phyloP scores from a whole-genome alignment of 2,888 invertebrate species.

The Gymnocheta viridis region DNA sequence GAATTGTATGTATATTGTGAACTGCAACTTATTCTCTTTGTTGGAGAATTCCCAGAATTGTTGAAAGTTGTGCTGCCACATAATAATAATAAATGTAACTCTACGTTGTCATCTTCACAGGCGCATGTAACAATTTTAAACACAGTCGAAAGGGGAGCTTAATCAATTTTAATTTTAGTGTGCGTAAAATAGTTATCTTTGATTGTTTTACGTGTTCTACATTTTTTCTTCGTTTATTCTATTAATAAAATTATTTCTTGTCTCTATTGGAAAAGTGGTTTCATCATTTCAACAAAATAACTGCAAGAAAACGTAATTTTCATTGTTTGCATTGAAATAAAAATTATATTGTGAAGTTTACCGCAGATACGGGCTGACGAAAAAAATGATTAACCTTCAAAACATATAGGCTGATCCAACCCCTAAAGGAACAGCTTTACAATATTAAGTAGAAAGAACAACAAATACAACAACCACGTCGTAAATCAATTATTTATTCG shows the following conservation, averaged over 20 bases:
- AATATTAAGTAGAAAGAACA: neutral
- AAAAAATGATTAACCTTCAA: conserved; percentile 58
- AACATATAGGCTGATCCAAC: neutral
- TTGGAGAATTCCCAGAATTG: too few species aligned
- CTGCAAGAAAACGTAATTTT: conserved; percentile 13
- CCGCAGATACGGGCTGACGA: neutral
- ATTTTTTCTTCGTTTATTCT: neutral
- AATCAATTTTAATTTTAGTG: neutral
- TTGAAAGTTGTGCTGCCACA: neutral
- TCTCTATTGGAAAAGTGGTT: neutral
- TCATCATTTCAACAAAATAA: neutral
- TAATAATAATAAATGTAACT: neutral
- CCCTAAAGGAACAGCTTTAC: neutral
- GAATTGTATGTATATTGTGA: too few species aligned
- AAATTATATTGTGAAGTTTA: conserved; percentile 6
- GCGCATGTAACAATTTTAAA: neutral
- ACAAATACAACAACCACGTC: neutral
- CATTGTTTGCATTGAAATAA: neutral
- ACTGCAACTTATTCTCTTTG: too few species aligned
- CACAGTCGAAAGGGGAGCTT: neutral
- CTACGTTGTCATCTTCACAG: neutral
- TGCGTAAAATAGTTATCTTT: neutral
- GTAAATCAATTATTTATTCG: neutral
- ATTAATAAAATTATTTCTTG: conserved; percentile 14
- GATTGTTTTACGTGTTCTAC: neutral